These are phyloP conservation scores for Cervus canadensis DNA, from an alignment of 2,113 vertebrate species.

Conservation along the genomic window DNA sequence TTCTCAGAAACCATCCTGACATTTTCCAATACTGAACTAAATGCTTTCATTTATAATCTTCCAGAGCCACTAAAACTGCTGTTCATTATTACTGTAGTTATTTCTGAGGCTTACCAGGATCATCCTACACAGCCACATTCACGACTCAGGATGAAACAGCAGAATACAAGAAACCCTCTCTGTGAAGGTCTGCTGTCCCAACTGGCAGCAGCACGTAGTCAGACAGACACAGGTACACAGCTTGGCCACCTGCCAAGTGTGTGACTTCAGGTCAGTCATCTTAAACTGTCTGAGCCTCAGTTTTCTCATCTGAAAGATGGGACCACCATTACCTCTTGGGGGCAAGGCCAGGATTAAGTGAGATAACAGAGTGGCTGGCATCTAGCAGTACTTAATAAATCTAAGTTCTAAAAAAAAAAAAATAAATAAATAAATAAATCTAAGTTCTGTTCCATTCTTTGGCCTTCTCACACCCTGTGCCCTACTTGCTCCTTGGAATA, in stretches of 20 bases:
- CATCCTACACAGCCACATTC: neutral
- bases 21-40: conserved; percentile 53
- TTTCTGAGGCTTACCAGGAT: conserved; percentile 14
- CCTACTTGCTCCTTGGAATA: neutral
- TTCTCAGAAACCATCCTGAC: conserved; percentile 23
- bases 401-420: neutral
- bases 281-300: neutral
- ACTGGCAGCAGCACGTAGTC: neutral
- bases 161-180: neutral
- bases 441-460: neutral
- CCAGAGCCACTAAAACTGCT: neutral
- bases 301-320: neutral
- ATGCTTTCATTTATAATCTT: conserved; percentile 29
- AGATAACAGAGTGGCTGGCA: neutral
- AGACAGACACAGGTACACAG: neutral
- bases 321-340: neutral
- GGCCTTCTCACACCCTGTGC: neutral
- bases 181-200: neutral
- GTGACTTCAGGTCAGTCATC: neutral
- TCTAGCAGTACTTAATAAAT: neutral
- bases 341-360: neutral
- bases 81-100: neutral
- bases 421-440: neutral
- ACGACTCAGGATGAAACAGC: conserved; percentile 7
- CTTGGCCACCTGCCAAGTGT: neutral